Conservation (phyloP, 2,888 invertebrate species). For the Diaprepes abbreviatus region DNA sequence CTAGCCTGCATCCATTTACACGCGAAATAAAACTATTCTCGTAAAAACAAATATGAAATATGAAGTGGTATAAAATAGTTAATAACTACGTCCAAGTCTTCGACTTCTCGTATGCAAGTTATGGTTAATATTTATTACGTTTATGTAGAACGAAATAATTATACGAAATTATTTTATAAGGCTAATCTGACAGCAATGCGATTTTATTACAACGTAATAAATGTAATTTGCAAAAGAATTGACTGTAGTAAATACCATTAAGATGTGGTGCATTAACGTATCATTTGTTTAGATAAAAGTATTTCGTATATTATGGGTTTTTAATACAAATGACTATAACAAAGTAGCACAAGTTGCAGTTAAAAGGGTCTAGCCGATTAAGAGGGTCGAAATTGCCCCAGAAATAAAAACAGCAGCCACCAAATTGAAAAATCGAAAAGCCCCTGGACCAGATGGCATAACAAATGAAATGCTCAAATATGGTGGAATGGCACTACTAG, state of each 20-base stretch:
- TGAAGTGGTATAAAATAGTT: constrained; percentile 17
- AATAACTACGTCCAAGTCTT: constrained; percentile 12
- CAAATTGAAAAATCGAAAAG: too few species aligned
- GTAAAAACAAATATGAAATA: constrained; percentile 21
- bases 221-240: constrained; percentile 22
- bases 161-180: constrained; percentile 41
- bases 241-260: constrained; percentile 6
- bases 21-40: neutral
- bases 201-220: constrained; percentile 33
- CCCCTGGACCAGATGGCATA: too few species aligned
- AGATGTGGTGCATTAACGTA: neutral
- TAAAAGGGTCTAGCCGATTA: too few species aligned
- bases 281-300: too few species aligned
- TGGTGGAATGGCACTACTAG: too few species aligned
- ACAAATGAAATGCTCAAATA: too few species aligned
- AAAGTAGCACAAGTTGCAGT: too few species aligned
- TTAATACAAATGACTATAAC: too few species aligned
- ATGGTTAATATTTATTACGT: constrained; percentile 17
- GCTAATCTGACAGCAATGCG: constrained; percentile 36
- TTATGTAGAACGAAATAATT: constrained; percentile 40
- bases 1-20: constrained; percentile 13
- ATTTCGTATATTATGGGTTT: too few species aligned
- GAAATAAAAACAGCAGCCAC: too few species aligned
- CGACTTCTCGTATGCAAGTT: neutral
- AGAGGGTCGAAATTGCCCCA: too few species aligned